A percentile compares a stretch with the other conserved stretches of the same genome.
Conservation (phyloP, 2,888 invertebrate genomes). For the Tenodera sinensis region DNA sequence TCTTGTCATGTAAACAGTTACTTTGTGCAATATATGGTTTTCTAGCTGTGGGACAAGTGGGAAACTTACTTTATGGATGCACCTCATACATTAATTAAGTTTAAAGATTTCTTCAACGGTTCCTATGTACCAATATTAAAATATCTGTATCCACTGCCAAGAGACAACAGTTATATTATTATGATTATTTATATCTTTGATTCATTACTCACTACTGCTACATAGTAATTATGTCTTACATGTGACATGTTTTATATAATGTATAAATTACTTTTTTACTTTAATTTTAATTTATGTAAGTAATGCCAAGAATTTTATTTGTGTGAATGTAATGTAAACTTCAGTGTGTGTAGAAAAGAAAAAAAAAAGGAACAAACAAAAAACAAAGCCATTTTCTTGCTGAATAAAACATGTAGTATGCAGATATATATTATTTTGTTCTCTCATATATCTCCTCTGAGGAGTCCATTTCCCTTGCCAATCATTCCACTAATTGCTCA, state of each 20-base stretch:
- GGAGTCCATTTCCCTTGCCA: too few relatives aligned
- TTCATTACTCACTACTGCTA: neutral
- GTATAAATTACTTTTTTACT: conserved; percentile 1
- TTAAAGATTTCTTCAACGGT: neutral
- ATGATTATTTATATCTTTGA: neutral
- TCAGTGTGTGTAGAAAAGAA: neutral
- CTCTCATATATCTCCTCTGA: too few relatives aligned
- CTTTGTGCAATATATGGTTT: too few relatives aligned
- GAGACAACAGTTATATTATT: neutral
- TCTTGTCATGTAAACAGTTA: too few relatives aligned
- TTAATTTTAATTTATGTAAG: conserved; percentile 1
- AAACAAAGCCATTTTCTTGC: neutral
- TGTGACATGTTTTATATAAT: conserved; percentile 8
- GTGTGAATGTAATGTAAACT: conserved; percentile 11
- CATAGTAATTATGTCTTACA: neutral
- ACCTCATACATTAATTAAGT: neutral
- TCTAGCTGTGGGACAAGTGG: too few relatives aligned
- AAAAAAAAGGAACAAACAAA: neutral
- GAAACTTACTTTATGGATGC: too few relatives aligned
- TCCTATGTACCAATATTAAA: neutral
- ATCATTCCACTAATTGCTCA: too few relatives aligned
- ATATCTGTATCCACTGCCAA: conserved; percentile 1
- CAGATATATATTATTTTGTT: neutral
- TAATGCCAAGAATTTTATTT: neutral
- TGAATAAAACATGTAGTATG: conserved; percentile 1